Base-by-base conservation (phyloP, 2,113 vertebrate species). In the Austrofundulus limnaeus region DNA sequence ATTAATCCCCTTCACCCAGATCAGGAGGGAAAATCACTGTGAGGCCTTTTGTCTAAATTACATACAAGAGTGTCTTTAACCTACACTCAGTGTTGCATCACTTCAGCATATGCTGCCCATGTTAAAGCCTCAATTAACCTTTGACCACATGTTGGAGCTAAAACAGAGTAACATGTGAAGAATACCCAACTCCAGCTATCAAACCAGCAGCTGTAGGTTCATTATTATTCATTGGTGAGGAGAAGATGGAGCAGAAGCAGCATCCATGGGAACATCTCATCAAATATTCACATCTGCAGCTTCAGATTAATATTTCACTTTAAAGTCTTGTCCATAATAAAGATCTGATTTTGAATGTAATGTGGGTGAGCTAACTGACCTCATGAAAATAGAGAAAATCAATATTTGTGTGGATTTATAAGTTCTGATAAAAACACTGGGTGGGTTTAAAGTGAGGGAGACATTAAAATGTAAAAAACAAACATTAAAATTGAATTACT, bases 1-100 rank as follows among this genome's bases (percentile, higher is more conserved):
- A 83, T 79, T 70, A 77, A 79, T 83, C 75, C 51, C 57, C 38
- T 64, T 57, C 64, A 17, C 34, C 11, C 55, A 74, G 80, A 84
- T 83, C 81, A 83, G 64, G 60, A n/a, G n/a, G 37, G 25, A 45
- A 71, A 79, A 67, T 55, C 72, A 28, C 43, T n/a, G 1, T 23
- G 39, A 34, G 59, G 46, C 61, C 68, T 82, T 80, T 82, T 51
- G 65, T 75, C 34, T 77, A 62, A 76, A 80, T 73, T 61, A 68
- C 61, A 70, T 17, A 17, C 39, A 37, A 64, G 47, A 15, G 55
- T 59, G 24, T 72, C 52, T 59, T 39, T 61, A 46, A 70, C 55
- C 66, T 69, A 39, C 49, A 19, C 20, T 56, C 14, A 4, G 34
- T 5, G 46, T 34, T 57, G n/a, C 28, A 55, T 51, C 20, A 5